Base-by-base conservation (phyloP, 2,797 vertebrate genomes). In the Microhierax caerulescens region DNA sequence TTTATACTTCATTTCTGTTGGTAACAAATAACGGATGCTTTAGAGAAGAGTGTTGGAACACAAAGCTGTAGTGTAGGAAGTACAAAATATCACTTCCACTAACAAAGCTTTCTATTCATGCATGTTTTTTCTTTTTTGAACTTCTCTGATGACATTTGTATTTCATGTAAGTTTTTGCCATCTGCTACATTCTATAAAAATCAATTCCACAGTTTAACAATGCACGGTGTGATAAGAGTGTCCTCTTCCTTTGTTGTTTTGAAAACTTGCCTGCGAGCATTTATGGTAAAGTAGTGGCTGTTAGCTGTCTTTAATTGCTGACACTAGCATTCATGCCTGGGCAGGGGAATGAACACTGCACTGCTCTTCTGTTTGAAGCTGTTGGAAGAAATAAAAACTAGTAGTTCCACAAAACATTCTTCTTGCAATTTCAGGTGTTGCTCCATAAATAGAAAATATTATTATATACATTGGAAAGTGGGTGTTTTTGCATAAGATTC, bases 131-230 rank as follows among this genome's bases (percentile, higher is more conserved):
- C 30, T 88, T 88, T 90, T 86, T 75, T 78, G 32, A 95, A 90
- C 37, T 69, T 88, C 81, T 39, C 37, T 68, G 61, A 57, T 51
- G 17, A 54, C 41, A 88, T 93, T 11, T 51, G 30, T 82, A 39
- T 65, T 92, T 90, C 69, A 28, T 75, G 5, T 23, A 69, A 60
- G 11, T 63, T 84, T 94, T 96, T 88, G 7, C 88, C 83, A 88
- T 92, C 92, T 94, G 76, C 32, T 88, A 17, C 17, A 17, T 68
- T 86, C 83, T 92, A 54, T 69, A 92, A 77, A 93, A 96, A 69
- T 73, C 18, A 0, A 7, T 77, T 90, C 28, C 45, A 78, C 15
- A 22, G 28, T 68, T 95, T 84, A 95, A 85, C 57, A 78, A 56
- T 88, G 19, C 59, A 75, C 16, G 34, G 22, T 92, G n/a, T 39